Percentiles rank a stretch among this genome's conserved stretches.
phyloP scores from a whole-genome alignment of 2,888 invertebrate genomes.

The Sinodicranocentrus sp. region DNA sequence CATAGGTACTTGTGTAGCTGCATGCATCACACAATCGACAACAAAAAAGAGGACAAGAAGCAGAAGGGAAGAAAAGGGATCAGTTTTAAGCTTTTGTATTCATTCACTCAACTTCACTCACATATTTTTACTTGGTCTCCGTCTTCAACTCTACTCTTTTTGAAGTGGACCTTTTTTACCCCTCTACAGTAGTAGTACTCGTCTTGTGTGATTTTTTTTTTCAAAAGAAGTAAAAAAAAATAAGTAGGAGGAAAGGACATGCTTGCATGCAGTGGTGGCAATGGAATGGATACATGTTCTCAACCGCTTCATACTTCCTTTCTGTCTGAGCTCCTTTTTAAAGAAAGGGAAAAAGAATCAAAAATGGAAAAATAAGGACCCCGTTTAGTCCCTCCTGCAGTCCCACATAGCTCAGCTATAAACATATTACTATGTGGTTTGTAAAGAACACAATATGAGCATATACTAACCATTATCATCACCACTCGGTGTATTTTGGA shows the following conservation, averaged over 20 bases:
- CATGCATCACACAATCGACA: constrained; percentile 35
- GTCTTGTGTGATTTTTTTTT: constrained; percentile 5
- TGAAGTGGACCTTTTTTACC: constrained; percentile 50
- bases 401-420: background rate
- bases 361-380: constrained; percentile 43
- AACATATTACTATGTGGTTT: no score
- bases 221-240: constrained; percentile 30
- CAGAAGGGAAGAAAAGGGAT: constrained; percentile 50
- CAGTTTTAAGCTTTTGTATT: constrained; percentile 65
- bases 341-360: constrained; percentile 40
- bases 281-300: constrained; percentile 31
- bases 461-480: constrained; percentile 31
- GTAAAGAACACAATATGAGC: constrained; percentile 1
- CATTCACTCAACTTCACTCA: constrained; percentile 48
- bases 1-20: constrained; percentile 41
- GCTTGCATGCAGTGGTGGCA: background rate
- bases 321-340: constrained; percentile 57
- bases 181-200: constrained; percentile 28
- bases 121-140: constrained; percentile 18
- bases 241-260: constrained; percentile 31
- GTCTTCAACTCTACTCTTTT: constrained; percentile 6
- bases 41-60: constrained; percentile 9
- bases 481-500: background rate
- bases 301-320: constrained; percentile 23
- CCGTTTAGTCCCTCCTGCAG: constrained; percentile 5